phyloP scores from a whole-genome alignment of 2,797 vertebrate species.

The Eulemur mongoz region DNA sequence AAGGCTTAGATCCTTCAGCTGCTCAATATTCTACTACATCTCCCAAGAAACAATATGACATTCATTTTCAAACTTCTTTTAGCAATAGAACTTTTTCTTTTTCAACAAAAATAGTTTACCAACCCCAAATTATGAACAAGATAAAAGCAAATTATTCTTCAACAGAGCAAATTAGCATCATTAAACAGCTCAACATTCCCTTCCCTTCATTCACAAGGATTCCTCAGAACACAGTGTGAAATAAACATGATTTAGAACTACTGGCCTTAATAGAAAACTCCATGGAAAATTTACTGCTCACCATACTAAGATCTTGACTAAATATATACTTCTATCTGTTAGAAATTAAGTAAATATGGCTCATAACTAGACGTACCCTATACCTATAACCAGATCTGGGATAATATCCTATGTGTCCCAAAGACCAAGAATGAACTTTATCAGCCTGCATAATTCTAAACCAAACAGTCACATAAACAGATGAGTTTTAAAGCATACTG shows the following conservation, averaged over 20 bases:
- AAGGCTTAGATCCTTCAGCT: neutral
- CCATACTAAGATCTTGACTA: neutral
- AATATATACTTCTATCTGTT: neutral
- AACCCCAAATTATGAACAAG: neutral
- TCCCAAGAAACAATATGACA: neutral
- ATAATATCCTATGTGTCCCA: neutral
- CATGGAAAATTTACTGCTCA: neutral
- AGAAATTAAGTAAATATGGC: conserved; percentile 12
- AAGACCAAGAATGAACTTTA: neutral
- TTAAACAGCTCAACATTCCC: neutral
- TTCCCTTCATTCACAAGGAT: neutral
- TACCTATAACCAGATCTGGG: neutral
- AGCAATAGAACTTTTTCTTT: neutral
- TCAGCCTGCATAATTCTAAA: neutral
- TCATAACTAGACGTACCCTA: neutral
- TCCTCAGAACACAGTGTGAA: neutral
- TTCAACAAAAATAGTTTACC: neutral
- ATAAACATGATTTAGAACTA: neutral
- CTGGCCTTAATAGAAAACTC: neutral
- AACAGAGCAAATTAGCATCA: neutral
- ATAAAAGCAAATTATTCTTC: neutral
- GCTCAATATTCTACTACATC: neutral
- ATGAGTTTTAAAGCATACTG: neutral
- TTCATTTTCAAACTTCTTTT: conserved; percentile 5
- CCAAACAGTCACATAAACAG: neutral